phyloP scores from a whole-genome alignment of 1,140 invertebrate species.

The Campodea augens region DNA sequence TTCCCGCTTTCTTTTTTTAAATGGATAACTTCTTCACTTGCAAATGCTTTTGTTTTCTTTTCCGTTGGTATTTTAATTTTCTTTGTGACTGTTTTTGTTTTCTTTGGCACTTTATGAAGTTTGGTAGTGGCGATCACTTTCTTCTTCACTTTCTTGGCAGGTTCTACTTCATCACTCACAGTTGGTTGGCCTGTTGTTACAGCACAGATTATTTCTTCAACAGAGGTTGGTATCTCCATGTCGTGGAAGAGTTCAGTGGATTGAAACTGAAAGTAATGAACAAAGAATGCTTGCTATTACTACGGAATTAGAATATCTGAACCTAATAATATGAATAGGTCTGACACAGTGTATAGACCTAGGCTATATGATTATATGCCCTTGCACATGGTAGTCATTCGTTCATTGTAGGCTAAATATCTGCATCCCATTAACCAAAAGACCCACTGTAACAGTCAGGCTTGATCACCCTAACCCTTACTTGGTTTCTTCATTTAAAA shows the following conservation, averaged over 20 bases:
- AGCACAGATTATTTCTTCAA: constrained; percentile 30
- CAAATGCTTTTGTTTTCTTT: constrained; percentile 19
- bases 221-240: constrained; percentile 27
- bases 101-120: constrained; percentile 12
- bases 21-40: constrained; percentile 19
- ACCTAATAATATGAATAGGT: neutral
- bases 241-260: constrained; percentile 17
- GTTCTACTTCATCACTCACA: no score
- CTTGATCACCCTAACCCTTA: no score
- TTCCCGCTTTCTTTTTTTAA: constrained; percentile 7
- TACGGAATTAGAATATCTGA: neutral
- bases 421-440: constrained; percentile 37
- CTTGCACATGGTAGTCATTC: constrained; percentile 8
- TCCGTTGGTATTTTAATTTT: constrained; percentile 9
- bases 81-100: constrained; percentile 16
- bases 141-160: constrained; percentile 10
- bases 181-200: constrained; percentile 31
- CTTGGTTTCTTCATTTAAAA: no score
- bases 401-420: constrained; percentile 7
- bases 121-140: constrained; percentile 10
- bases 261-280: neutral
- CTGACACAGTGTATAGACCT: neutral
- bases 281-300: neutral
- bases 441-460: no score
- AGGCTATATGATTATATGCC: neutral